Percentiles rank a stretch among this genome's conserved stretches.
phyloP scores from a whole-genome alignment of 1,140 invertebrate species.

The Gryon sp. region DNA sequence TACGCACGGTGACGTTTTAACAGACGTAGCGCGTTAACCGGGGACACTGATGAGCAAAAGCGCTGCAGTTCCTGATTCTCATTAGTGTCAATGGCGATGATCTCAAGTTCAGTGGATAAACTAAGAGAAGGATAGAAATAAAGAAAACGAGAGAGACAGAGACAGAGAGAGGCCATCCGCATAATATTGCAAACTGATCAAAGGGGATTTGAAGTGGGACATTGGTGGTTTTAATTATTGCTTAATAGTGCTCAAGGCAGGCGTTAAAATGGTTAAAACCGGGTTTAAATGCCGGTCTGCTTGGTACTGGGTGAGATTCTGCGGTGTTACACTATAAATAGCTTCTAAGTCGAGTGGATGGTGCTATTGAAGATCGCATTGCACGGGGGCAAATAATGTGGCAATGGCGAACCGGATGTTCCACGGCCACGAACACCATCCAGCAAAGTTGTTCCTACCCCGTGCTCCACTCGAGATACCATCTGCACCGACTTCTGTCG shows the following conservation, averaged over 20 bases:
- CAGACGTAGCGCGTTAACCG: conserved; percentile 50
- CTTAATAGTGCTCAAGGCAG: background rate
- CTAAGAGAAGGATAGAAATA: no score
- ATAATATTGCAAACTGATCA: no score
- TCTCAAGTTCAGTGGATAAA: no score
- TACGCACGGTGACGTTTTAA: conserved; percentile 59
- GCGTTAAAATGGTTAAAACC: no score
- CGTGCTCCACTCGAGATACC: conserved; percentile 66
- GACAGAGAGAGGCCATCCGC: no score
- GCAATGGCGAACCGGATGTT: conserved; percentile 72
- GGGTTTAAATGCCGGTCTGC: conserved; percentile 27
- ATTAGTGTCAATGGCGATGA: conserved; percentile 54
- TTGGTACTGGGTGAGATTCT: conserved; percentile 40
- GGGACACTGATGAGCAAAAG: conserved; percentile 51
- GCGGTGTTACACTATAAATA: conserved; percentile 57
- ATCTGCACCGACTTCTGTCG: conserved; percentile 67
- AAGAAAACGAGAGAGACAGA: no score
- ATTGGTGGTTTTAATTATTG: conserved; percentile 12
- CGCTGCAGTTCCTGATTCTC: conserved; percentile 60
- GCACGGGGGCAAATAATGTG: conserved; percentile 72
- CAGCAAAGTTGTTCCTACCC: conserved; percentile 67
- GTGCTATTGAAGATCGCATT: conserved; percentile 68
- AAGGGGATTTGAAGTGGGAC: no score
- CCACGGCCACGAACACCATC: conserved; percentile 64
- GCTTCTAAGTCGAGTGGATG: conserved; percentile 59